Conservation (phyloP, 2,888 invertebrate genomes). For the Pollenia griseotomentosa region DNA sequence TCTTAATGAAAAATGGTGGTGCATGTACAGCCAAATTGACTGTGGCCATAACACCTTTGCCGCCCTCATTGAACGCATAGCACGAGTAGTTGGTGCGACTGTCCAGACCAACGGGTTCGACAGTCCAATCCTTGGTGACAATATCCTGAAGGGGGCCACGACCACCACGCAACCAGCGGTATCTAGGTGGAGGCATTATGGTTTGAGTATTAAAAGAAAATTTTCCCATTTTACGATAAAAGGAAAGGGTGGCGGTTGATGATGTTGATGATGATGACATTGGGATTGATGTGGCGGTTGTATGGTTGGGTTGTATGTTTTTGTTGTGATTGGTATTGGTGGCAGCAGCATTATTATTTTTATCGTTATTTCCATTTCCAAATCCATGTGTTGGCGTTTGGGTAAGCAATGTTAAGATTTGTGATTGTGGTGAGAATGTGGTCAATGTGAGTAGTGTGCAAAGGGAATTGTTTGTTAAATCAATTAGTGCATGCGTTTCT, state of each 20-base stretch:
- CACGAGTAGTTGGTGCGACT: slow-evolving; percentile 96
- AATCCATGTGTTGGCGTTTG: slow-evolving; percentile 61
- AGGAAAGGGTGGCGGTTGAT: slow-evolving; percentile 71
- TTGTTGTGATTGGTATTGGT: slow-evolving; percentile 60
- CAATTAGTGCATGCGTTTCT: slow-evolving; percentile 82
- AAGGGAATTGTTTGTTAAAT: slow-evolving; percentile 82
- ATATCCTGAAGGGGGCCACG: slow-evolving; percentile 89
- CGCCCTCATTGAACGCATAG: slow-evolving; percentile 93
- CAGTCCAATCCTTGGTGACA: slow-evolving; percentile 90
- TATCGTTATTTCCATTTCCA: slow-evolving; percentile 52
- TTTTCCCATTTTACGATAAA: slow-evolving; percentile 82
- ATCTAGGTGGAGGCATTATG: slow-evolving; percentile 85
- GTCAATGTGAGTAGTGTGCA: slow-evolving; percentile 82
- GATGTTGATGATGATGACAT: slow-evolving; percentile 52
- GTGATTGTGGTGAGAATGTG: slow-evolving; percentile 81
- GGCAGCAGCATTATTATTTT: slow-evolving; percentile 44
- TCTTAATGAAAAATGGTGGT: slow-evolving; percentile 94
- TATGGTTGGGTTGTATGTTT: slow-evolving; percentile 63
- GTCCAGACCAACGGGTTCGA: slow-evolving; percentile 93
- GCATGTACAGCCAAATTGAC: slow-evolving; percentile 91
- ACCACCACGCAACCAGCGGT: slow-evolving; percentile 92
- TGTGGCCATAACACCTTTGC: slow-evolving; percentile 89
- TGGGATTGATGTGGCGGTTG: slow-evolving; percentile 62
- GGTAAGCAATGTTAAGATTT: slow-evolving; percentile 81
- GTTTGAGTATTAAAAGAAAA: slow-evolving; percentile 81